Evolutionary conservation across 2,888 invertebrate species (phyloP).

Genomic region (Spodoptera exigua): DNA sequence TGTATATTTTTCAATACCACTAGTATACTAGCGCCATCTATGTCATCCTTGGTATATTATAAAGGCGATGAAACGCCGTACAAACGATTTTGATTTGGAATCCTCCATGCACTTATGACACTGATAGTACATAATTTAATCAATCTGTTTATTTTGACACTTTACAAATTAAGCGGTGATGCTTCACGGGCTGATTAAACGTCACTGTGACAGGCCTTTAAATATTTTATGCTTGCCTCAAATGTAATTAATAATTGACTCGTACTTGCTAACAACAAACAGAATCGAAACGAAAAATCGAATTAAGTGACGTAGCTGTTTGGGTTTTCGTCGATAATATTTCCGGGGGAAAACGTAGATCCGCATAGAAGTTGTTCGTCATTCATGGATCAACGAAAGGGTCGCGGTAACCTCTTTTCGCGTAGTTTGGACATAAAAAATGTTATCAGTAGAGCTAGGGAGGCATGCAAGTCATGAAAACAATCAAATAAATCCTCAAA

Average conservation of each 20-base stretch:
- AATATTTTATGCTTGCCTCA: constrained; percentile 35
- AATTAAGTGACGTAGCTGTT: constrained; percentile 15
- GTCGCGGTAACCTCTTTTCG: constrained; percentile 47
- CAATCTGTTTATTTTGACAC: constrained; percentile 78
- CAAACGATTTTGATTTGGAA: too few relatives aligned
- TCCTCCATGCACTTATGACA: too few relatives aligned
- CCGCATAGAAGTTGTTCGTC: constrained; percentile 48
- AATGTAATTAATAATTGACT: constrained; percentile 32
- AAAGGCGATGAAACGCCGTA: too few relatives aligned
- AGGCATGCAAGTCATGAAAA: constrained; percentile 66
- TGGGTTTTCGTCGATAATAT: constrained; percentile 23
- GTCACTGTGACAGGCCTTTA: constrained; percentile 53
- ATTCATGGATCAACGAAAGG: constrained; percentile 44
- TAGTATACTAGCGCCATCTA: too few relatives aligned
- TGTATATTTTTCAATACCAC: too few relatives aligned
- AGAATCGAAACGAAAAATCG: constrained; percentile 13
- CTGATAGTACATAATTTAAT: constrained; percentile 81
- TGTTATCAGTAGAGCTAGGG: constrained; percentile 46
- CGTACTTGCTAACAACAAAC: constrained; percentile 8
- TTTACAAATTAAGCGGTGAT: constrained; percentile 70
- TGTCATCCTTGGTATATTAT: too few relatives aligned
- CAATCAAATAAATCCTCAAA: constrained; percentile 63
- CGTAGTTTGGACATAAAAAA: constrained; percentile 49
- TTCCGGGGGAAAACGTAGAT: constrained; percentile 21
- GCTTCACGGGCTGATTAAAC: constrained; percentile 63